A percentile compares a stretch with the other conserved stretches of the same genome.
phyloP scores from a whole-genome alignment of 2,113 vertebrate genomes.

The Syrmaticus mikado region DNA sequence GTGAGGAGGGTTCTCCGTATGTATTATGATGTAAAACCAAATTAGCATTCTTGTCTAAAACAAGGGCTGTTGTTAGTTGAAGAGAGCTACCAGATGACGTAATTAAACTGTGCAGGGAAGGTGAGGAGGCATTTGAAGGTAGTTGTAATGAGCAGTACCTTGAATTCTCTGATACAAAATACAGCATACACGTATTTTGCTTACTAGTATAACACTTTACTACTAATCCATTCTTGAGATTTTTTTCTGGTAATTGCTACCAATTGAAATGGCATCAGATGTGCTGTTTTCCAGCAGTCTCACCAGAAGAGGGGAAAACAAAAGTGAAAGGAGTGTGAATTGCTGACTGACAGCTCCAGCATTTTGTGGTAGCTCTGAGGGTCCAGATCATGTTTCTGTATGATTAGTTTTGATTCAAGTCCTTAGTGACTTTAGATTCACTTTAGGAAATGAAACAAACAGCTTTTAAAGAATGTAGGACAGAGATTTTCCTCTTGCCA shows the following conservation, averaged over 20 bases:
- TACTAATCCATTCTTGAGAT: neutral
- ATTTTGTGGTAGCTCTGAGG: neutral
- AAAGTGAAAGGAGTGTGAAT: neutral
- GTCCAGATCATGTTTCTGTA: neutral
- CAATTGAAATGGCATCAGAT: neutral
- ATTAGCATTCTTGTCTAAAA: neutral
- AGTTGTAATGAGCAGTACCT: neutral
- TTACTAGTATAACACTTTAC: neutral
- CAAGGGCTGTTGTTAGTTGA: neutral
- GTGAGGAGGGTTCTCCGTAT: conserved; percentile 74
- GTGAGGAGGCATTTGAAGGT: fast-evolving
- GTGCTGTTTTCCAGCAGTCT: neutral
- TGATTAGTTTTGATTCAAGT: neutral
- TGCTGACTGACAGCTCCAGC: neutral
- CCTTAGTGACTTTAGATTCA: neutral
- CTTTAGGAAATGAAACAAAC: neutral
- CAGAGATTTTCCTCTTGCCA: neutral
- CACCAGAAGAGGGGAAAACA: neutral
- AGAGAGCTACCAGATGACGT: neutral
- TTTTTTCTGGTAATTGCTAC: neutral
- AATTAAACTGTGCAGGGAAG: fast-evolving
- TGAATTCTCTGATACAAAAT: neutral
- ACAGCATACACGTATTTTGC: neutral
- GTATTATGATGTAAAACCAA: neutral
- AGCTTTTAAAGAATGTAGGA: neutral